Evolutionary conservation across 2,113 vertebrate genomes (phyloP), one percentile per base, ranked within the genome.

Genomic region (Channa maculata): DNA sequence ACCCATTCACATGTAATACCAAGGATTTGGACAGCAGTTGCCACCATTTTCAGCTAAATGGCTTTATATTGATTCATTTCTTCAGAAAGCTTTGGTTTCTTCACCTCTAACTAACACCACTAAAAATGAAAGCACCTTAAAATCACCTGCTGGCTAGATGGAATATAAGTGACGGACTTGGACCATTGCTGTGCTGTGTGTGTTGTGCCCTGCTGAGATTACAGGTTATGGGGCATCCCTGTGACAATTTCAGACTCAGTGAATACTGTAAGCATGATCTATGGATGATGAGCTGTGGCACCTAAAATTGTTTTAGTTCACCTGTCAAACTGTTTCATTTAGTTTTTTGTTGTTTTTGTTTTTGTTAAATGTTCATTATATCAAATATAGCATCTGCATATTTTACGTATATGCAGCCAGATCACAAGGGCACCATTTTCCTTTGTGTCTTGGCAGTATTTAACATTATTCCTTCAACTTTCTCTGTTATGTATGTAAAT

Each of bases 341-440:
- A 71, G 75, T 57, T 71, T 5, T 43, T 36, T 36, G 24, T 49
- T 72, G 52, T 71, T 5, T 43, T 36, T 36, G 24, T 49, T 72
- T 61, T 62, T 54, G 36, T 4, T 37, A 69, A 62, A 49, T 49
- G 24, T 64, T 68, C 36, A 65, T 69, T 33, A 70, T 60, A 67
- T 71, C 9, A 79, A 60, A 67, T 71, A 34, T 51, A 24, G 24
- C 24, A 76, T 68, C 49, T 37, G 14, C 51, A 80, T 62, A 45
- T 65, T 79, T 76, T 13, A 55, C 49, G 69, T 34, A 60, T 51
- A 62, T 10, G 58, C 11, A 34, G 15, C 46, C 58, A 68, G 8
- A 39, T 67, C 6, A 48, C 15, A 74, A 71, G 64, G 43, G 9
- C 6, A 6, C 7, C 0, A 3, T 60, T 63, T 58, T 37, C 33